Evolutionary conservation across 1,140 invertebrate species (phyloP), one percentile per base, ranked within the genome.

Genomic region (Rhagoletis pomonella): DNA sequence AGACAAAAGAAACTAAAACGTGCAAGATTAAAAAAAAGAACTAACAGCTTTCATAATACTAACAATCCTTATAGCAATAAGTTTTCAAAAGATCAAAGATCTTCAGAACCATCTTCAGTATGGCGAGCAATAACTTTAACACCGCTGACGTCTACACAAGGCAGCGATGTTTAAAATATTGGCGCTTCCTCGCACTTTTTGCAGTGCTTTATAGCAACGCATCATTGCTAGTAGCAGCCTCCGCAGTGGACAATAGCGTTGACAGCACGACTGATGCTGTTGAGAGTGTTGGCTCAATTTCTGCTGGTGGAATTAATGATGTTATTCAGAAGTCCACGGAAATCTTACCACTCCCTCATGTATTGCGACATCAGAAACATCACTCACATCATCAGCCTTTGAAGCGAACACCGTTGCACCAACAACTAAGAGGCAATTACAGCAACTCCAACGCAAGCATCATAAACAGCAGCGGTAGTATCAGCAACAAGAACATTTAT

Each of bases 121-220:
- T 55, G 47, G 73, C 67, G 67, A 39, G 67, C 67, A 39, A 19
- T 29, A 73, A 47, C 67, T 39, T 47, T 17, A 81, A 81, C 19
- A 55, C 29, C 6, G 29, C 7, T 1, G 9, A 10, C 73, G 17
- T 47, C 73, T 4, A 50, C 73, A 81, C 50, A 55, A 10, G 5
- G 4, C 64, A 67, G 10, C 73, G 7, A 81, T 47, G 73, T 7
- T n/a, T 12, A 14, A 50, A 77, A n/a, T 14, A 17, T 3, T 81
- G 73, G 47, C 73, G n/a, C 73, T 55, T 81, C 73, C 73, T 81
- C 10, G 47, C 73, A 81, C 73, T 81, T 55, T 19, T 81, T 55
- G 47, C 7, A 3, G 17, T 19, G 47, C 47, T 69, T 29, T 55
- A 42, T 55, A 55, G 73, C 47, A 81, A 19, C n/a, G 73, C 47